phyloP scores from a whole-genome alignment of 2,797 vertebrate species.

The Mus minutoides region DNA sequence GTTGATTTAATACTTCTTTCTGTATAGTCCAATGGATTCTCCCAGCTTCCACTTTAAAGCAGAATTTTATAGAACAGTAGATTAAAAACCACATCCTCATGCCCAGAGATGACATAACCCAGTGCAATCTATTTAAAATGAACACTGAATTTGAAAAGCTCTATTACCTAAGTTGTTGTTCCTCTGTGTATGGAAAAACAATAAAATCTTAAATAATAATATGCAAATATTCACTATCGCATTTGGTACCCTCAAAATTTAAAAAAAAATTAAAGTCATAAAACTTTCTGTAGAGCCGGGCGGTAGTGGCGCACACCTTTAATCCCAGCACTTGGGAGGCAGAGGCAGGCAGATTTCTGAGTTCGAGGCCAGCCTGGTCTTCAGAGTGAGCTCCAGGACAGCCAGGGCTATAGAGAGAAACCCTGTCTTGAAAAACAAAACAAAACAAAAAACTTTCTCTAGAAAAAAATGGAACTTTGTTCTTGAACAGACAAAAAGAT shows the following conservation, averaged over 20 bases:
- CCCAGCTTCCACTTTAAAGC: constrained; percentile 11
- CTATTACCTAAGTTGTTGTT: constrained; percentile 1
- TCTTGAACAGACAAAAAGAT: constrained; percentile 45
- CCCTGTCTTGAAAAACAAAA: too few species aligned
- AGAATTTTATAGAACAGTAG: constrained; percentile 52
- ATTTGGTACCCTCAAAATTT: background rate
- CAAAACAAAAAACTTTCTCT: constrained; percentile 7
- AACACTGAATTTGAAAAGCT: constrained; percentile 3
- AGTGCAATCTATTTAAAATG: constrained; percentile 12
- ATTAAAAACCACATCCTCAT: constrained; percentile 52
- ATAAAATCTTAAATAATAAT: constrained; percentile 11
- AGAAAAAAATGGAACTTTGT: background rate
- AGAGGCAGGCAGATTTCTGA: too few species aligned
- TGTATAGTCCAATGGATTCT: background rate
- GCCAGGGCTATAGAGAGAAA: too few species aligned
- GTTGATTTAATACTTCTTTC: constrained; percentile 27
- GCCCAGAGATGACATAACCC: background rate
- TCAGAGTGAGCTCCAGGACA: too few species aligned
- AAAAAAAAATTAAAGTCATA: background rate
- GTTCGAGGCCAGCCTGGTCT: too few species aligned
- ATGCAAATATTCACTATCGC: background rate
- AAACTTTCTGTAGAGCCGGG: constrained; percentile 3
- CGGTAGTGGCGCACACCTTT: too few species aligned
- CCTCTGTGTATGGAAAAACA: background rate
- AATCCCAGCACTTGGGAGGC: too few species aligned